phyloP scores from a whole-genome alignment of 1,140 invertebrate genomes.

The Periplaneta americana region DNA sequence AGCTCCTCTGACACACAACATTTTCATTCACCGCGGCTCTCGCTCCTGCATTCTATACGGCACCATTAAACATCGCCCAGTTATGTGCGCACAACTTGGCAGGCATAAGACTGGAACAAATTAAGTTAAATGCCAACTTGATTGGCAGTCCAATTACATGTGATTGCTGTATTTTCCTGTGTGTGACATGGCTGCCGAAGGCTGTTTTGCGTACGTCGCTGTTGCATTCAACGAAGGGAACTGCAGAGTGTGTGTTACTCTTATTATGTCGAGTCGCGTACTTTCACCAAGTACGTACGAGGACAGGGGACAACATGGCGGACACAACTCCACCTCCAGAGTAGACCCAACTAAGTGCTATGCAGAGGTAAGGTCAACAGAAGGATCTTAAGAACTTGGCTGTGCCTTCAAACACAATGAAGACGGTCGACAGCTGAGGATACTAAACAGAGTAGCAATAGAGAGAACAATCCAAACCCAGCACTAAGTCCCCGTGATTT shows the following conservation, averaged over 20 bases:
- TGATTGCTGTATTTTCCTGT: no score
- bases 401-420: background rate
- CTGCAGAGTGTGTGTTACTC: no score
- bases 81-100: background rate
- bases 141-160: slow-evolving; percentile 1
- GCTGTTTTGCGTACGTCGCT: background rate
- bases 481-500: no score
- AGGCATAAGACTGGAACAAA: slow-evolving; percentile 1
- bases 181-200: background rate
- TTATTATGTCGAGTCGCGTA: no score
- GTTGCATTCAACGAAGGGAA: background rate
- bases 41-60: background rate
- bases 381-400: background rate
- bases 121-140: slow-evolving; percentile 5
- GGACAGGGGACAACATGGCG: background rate
- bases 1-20: background rate
- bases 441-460: no score
- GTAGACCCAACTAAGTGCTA: no score
- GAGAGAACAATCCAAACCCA: no score
- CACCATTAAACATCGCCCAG: background rate
- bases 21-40: background rate
- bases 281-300: background rate
- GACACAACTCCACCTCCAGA: no score
- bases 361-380: background rate
- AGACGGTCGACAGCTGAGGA: no score